These are phyloP conservation scores for Cyprinodon variegatus DNA, from an alignment of 2,113 vertebrate genomes.

Conservation along the genomic window DNA sequence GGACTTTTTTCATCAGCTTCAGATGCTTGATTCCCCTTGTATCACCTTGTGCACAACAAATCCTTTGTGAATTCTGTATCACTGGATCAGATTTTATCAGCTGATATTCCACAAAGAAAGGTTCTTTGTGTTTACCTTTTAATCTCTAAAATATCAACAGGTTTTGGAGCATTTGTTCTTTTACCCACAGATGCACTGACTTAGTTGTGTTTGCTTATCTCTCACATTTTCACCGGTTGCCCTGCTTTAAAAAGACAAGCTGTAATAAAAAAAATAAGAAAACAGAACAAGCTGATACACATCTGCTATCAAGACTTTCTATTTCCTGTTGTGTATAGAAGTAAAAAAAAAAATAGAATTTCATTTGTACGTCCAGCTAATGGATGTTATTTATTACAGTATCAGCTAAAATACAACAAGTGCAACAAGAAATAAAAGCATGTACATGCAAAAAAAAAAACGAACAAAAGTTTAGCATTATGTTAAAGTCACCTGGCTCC, in stretches of 20 bases:
- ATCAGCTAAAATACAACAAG: slow-evolving; percentile 39
- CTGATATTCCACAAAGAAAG: neutral
- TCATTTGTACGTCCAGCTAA: slow-evolving; percentile 25
- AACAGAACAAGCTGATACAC: neutral
- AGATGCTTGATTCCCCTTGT: neutral
- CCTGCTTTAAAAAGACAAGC: slow-evolving; percentile 24
- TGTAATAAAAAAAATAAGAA: slow-evolving; percentile 11
- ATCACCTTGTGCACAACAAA: neutral
- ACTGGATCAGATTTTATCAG: neutral
- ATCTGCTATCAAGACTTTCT: slow-evolving; percentile 4
- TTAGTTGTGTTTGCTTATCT: slow-evolving; percentile 11
- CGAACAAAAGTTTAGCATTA: too few species aligned
- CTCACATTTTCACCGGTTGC: neutral
- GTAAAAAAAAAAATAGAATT: slow-evolving; percentile 17
- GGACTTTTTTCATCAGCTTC: neutral
- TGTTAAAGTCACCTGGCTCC: too few species aligned
- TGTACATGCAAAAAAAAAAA: neutral
- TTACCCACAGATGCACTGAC: slow-evolving; percentile 1
- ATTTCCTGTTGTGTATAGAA: neutral
- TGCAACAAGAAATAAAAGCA: slow-evolving; percentile 6
- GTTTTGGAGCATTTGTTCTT: neutral
- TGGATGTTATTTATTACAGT: slow-evolving; percentile 13
- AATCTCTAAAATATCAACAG: neutral
- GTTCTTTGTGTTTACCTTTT: neutral
- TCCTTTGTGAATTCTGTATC: neutral